phyloP scores from a whole-genome alignment of 64 coral and sea anemone species.

The Stichodactyla helianthus region DNA sequence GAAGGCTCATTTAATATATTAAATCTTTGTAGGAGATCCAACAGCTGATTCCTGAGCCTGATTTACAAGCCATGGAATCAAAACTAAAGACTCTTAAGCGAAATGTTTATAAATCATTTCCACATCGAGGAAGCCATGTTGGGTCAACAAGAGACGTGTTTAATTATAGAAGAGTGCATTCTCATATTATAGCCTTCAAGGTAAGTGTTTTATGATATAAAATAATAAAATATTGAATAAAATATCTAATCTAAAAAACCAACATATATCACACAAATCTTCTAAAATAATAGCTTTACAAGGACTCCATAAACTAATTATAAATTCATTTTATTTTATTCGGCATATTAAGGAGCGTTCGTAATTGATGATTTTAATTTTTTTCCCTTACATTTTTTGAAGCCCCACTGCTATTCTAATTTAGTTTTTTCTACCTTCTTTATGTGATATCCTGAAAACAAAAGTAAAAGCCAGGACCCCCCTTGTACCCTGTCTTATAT shows the following conservation, averaged over 20 bases:
- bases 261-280: background rate
- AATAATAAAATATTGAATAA: background rate
- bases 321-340: too few species aligned
- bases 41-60: slow-evolving; percentile 54
- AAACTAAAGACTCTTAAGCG: slow-evolving; percentile 55
- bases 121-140: slow-evolving; percentile 36
- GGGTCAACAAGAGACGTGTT: slow-evolving; percentile 62
- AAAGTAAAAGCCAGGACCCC: too few species aligned
- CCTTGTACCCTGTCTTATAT: too few species aligned
- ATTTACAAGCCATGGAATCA: slow-evolving; percentile 60
- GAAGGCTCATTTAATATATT: background rate
- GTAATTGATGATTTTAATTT: too few species aligned
- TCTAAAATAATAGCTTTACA: too few species aligned
- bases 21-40: slow-evolving; percentile 4
- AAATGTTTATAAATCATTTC: slow-evolving; percentile 81
- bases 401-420: too few species aligned
- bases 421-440: too few species aligned
- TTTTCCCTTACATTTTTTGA: too few species aligned
- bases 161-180: slow-evolving; percentile 60
- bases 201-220: background rate
- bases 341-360: too few species aligned
- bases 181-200: slow-evolving; percentile 68
- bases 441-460: too few species aligned
- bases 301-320: too few species aligned
- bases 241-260: background rate